These are phyloP conservation scores for Didymodactylos carnosus DNA, from an alignment of 2,888 invertebrate genomes.

Conservation along the genomic window DNA sequence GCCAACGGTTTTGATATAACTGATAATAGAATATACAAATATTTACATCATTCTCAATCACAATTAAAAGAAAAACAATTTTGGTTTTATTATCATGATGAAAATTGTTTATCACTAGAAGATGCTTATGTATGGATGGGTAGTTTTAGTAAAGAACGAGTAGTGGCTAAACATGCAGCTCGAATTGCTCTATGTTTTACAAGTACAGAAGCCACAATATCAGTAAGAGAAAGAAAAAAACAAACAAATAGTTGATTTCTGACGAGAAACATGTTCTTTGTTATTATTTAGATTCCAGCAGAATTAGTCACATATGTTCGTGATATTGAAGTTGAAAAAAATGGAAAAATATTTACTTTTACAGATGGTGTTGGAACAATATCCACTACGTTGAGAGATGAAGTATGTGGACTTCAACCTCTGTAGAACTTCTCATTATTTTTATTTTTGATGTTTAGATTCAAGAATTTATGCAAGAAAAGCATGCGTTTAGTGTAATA, in stretches of 20 bases:
- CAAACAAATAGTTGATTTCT: background rate
- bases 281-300: background rate
- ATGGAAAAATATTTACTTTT: background rate
- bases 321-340: background rate
- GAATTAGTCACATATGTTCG: background rate
- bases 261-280: background rate
- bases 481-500: background rate
- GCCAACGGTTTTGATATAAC: background rate
- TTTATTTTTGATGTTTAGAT: background rate
- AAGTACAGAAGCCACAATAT: background rate
- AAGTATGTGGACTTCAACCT: background rate
- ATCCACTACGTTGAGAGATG: background rate
- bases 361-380: background rate
- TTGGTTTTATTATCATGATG: background rate
- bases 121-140: background rate
- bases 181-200: background rate
- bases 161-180: background rate
- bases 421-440: no score
- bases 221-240: background rate
- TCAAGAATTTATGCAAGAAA: accelerated
- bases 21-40: background rate
- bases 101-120: background rate
- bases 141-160: background rate
- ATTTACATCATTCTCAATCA: background rate
- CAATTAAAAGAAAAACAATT: background rate